Evolutionary conservation across 1,140 invertebrate species (phyloP).

Genomic region (Carposina sasakii): DNA sequence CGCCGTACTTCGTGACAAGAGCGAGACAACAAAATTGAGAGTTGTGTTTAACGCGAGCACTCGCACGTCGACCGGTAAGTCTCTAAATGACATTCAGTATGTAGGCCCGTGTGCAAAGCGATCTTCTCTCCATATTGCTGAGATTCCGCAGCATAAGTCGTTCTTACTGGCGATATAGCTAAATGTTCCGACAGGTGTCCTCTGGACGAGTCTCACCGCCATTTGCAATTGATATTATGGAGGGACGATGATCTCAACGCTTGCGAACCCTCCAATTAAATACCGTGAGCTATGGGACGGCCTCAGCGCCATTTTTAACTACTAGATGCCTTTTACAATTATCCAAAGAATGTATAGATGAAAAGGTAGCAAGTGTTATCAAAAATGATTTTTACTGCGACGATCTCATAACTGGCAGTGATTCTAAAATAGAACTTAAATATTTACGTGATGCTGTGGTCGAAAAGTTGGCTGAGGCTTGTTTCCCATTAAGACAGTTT

Average conservation of each 20-base stretch:
- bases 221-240: neutral
- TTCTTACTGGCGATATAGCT: neutral
- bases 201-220: neutral
- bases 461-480: neutral
- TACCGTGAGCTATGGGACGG: neutral
- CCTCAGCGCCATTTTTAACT: neutral
- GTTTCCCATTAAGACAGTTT: neutral
- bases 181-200: neutral
- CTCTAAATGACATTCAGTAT: neutral
- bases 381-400: constrained; percentile 35
- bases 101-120: neutral
- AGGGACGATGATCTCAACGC: neutral
- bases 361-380: constrained; percentile 7
- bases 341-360: neutral
- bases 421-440: neutral
- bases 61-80: neutral
- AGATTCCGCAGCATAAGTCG: neutral
- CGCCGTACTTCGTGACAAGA: neutral
- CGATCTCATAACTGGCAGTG: constrained; percentile 26
- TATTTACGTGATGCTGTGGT: constrained; percentile 2
- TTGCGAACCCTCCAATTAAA: neutral
- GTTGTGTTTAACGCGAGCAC: neutral
- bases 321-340: neutral
- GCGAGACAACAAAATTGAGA: neutral
- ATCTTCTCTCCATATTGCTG: neutral